These are phyloP conservation scores for Zalophus californianus DNA, from an alignment of 2,797 vertebrate genomes.

Conservation along the genomic window DNA sequence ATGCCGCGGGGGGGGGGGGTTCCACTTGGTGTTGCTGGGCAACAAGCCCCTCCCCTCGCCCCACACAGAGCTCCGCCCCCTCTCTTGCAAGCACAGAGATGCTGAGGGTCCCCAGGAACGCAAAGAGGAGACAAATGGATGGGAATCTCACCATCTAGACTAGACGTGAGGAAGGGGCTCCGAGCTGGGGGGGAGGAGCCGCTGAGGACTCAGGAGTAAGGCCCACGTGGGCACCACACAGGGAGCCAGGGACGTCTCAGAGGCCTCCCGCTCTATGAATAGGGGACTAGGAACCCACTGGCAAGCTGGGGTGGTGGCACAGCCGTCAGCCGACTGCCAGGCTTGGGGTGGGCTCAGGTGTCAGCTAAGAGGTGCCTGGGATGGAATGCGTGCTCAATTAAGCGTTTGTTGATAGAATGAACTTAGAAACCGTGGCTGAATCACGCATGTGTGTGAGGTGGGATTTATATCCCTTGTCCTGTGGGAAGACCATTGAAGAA, in stretches of 20 bases:
- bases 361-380: no score
- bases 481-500: not conserved
- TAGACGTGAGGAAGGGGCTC: not conserved
- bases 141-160: no score
- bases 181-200: no score
- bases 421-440: no score
- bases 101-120: not conserved
- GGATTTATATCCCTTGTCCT: not conserved
- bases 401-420: no score
- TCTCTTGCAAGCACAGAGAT: not conserved
- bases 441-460: accelerated
- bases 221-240: no score
- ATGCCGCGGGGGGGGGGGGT: not conserved
- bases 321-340: not conserved
- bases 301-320: no score
- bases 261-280: no score
- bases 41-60: not conserved
- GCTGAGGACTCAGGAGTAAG: no score
- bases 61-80: not conserved
- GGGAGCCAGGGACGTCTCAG: no score
- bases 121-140: not conserved
- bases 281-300: no score
- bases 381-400: accelerated
- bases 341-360: not conserved
- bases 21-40: not conserved